Base-by-base conservation (phyloP, 2,113 vertebrate species). In the Phainopepla nitens region DNA sequence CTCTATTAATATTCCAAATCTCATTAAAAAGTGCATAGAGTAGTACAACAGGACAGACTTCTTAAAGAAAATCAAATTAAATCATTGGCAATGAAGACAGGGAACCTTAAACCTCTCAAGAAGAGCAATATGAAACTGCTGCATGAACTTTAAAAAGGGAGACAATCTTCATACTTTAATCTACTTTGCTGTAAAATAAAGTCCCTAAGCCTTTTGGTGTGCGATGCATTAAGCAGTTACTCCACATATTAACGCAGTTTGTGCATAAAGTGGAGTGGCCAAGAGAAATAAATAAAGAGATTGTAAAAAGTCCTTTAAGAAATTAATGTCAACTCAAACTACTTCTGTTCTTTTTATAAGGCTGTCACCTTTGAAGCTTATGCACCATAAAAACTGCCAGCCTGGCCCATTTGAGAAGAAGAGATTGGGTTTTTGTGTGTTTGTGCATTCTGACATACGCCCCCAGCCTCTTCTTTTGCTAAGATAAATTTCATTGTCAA, bases 1-100 rank as follows among this genome's bases (percentile, higher is more conserved):
- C 58, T 57, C 66, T 53, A 84, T 95, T 83, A 93, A 72, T 89
- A 90, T 76, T 92, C 69, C 89, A 90, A 82, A 93, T 87, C 69
- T 82, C 78, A 87, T 92, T 91, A 72, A 69, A 75, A 94, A 83
- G 58, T 42, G 47, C 75, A 87, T 31, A n/a, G 36, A 65, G 47
- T 66, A 88, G 80, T 84, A 75, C 58, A 89, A 70, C 36, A 92
- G 73, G 53, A 41, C 57, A 68, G 61, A 64, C 35, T 87, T 82
- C 22, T 53, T 35, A 70, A 60, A 51, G 53, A 85, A 77, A 90
- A 78, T 51, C 19, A 79, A 80, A 95, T 89, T 64, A 89, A 79
- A 64, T 81, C 13, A 77, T 4, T 93, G 90, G 82, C 80, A 96
- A 76, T 76, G 54, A 76, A 93, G 89, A 69, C 18, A 57, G 18